phyloP scores from a whole-genome alignment of 2,797 vertebrate genomes.

The Cyprinodon diabolis region DNA sequence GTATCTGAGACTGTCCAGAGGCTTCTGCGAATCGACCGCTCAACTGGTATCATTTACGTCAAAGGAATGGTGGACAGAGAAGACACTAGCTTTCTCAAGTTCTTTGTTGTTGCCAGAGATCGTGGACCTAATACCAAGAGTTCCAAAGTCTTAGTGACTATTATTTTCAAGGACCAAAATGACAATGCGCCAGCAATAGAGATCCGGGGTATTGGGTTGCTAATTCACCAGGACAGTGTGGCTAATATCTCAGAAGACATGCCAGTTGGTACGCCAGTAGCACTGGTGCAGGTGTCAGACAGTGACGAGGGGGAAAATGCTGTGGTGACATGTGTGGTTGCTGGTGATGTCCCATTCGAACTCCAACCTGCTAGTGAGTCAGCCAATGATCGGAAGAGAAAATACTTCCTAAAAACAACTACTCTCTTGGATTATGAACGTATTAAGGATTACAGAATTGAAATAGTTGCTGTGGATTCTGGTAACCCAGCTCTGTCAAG shows the following conservation, averaged over 20 bases:
- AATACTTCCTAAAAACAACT: slow-evolving; percentile 97
- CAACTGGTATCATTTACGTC: slow-evolving; percentile 91
- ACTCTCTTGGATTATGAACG: slow-evolving; percentile 92
- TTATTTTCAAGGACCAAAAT: slow-evolving; percentile 92
- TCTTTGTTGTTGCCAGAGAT: slow-evolving; percentile 92
- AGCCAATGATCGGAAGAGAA: slow-evolving; percentile 92
- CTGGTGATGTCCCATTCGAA: slow-evolving; percentile 94
- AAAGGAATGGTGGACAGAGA: slow-evolving; percentile 93
- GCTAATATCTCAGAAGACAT: slow-evolving; percentile 98
- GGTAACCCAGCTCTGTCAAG: slow-evolving; percentile 97
- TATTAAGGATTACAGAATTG: slow-evolving; percentile 91
- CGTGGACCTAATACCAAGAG: slow-evolving; percentile 91
- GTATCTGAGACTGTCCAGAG: slow-evolving; percentile 86
- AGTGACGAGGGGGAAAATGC: slow-evolving; percentile 96
- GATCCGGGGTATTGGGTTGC: slow-evolving; percentile 94
- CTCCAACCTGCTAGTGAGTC: slow-evolving; percentile 92
- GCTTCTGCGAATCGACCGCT: slow-evolving; percentile 89
- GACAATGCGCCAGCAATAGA: slow-evolving; percentile 94
- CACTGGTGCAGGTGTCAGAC: slow-evolving; percentile 95
- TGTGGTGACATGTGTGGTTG: slow-evolving; percentile 95
- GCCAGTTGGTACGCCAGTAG: slow-evolving; percentile 91
- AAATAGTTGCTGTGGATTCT: slow-evolving; percentile 96
- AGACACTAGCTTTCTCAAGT: slow-evolving; percentile 89
- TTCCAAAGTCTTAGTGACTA: slow-evolving; percentile 88
- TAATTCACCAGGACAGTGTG: slow-evolving; percentile 92